Conservation (phyloP, 2,113 vertebrate species). For the Bungarus multicinctus region DNA sequence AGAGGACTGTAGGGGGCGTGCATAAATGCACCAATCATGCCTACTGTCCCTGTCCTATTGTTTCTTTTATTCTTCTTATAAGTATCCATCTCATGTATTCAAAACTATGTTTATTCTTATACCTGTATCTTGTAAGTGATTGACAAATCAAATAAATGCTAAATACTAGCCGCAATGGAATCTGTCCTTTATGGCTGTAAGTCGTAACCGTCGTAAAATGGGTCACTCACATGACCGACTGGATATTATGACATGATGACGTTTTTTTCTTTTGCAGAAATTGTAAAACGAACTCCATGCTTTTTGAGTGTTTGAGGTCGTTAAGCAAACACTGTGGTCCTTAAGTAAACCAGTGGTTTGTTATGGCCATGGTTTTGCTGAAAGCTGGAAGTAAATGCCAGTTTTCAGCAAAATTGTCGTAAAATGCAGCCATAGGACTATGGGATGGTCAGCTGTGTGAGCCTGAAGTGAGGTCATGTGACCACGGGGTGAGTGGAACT, state of each 20-base stretch:
- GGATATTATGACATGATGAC: not conserved
- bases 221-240: not conserved
- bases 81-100: too few relatives aligned
- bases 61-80: too few relatives aligned
- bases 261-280: not conserved
- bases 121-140: too few relatives aligned
- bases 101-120: too few relatives aligned
- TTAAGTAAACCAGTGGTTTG: not conserved
- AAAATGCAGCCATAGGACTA: not conserved
- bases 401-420: not conserved
- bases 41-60: too few relatives aligned
- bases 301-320: not conserved
- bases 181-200: not conserved
- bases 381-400: not conserved
- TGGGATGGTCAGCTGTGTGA: too few relatives aligned
- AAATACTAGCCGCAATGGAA: too few relatives aligned
- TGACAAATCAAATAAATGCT: too few relatives aligned
- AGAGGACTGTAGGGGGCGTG: too few relatives aligned
- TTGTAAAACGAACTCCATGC: not conserved
- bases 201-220: not conserved
- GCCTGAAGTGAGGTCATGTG: too few relatives aligned
- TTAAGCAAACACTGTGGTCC: not conserved
- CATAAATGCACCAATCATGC: too few relatives aligned
- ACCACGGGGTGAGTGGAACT: too few relatives aligned
- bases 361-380: not conserved